Base-by-base conservation (phyloP, 2,113 vertebrate genomes). In the Pycnonotus jocosus region DNA sequence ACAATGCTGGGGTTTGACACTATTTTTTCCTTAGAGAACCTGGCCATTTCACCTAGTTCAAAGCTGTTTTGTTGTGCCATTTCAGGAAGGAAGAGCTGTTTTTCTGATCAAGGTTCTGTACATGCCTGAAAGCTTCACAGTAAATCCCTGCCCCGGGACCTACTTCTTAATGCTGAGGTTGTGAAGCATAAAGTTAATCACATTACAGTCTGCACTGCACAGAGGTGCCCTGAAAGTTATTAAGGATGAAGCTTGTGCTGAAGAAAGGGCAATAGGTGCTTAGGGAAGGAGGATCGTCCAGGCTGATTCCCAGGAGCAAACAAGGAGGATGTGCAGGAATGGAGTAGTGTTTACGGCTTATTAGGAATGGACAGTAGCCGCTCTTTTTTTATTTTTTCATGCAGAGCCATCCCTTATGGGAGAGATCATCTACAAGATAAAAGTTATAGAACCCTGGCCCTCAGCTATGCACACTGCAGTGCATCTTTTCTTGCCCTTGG, bases 141-240 rank as follows among this genome's bases (percentile, higher is more conserved):
- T 73, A 92, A 76, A 95, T 87, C 81, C 57, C 62, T 94, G 50
- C 89, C 78, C 65, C 0, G 0, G 73, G 86, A 87, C 65, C 77
- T 68, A 28, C 78, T 92, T 93, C 80, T 88, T 84, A 86, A 76
- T 4, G 4, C 62, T 79, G 58, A 91, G 66, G 54, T 87, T 85
- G 70, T 85, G 95, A 90, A 92, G 91, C 91, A 80, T 90, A 35
- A 97, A 93, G 86, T 89, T 92, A 92, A 89, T 96, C 91, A 79
- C 81, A 69, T 96, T 87, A 85, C 57, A 81, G 86, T 12, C 93
- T 91, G 65, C 81, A 78, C 81, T 89, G 77, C 77, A 27, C 65
- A 69, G 65, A 50, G 78, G 51, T 33, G 22, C 53, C 42, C 66
- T 81, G 62, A 40, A 85, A 65, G 70, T 79, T 95, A 50, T 38